phyloP scores from a whole-genome alignment of 2,888 invertebrate genomes.

The Callimorpha dominula region DNA sequence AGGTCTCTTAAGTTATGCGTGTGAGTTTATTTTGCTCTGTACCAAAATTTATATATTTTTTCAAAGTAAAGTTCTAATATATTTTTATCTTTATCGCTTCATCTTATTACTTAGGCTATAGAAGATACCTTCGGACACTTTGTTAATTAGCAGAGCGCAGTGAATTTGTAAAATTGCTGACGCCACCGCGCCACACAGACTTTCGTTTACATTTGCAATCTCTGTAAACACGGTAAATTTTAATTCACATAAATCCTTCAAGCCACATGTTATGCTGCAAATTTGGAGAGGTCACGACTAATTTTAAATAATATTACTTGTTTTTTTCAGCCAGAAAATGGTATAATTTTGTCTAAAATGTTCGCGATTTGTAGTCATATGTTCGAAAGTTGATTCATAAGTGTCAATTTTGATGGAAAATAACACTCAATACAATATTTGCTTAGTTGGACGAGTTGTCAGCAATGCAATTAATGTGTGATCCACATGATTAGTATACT shows the following conservation, averaged over 20 bases:
- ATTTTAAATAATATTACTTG: neutral
- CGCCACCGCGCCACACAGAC: neutral
- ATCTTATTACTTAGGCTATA: conserved; percentile 10
- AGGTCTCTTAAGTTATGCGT: no score
- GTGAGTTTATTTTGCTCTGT: no score
- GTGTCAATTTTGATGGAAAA: no score
- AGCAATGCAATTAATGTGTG: no score
- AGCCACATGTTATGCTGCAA: neutral
- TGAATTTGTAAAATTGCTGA: conserved; percentile 50
- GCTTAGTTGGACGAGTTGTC: no score
- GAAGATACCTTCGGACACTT: conserved; percentile 34
- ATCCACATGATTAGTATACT: no score
- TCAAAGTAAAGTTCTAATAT: no score
- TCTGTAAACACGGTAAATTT: conserved; percentile 3
- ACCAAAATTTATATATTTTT: no score
- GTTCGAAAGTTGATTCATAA: no score
- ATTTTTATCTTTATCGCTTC: conserved; percentile 3
- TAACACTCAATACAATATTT: no score
- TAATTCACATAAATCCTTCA: conserved; percentile 5
- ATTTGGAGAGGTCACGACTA: neutral
- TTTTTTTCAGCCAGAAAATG: neutral
- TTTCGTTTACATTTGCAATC: neutral
- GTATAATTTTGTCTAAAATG: neutral
- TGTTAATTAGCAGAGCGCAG: conserved; percentile 56
- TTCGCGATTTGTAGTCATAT: neutral